Evolutionary conservation across 2,888 invertebrate species (phyloP).

Genomic region (Pseudococcus jackbeardsleyi): DNA sequence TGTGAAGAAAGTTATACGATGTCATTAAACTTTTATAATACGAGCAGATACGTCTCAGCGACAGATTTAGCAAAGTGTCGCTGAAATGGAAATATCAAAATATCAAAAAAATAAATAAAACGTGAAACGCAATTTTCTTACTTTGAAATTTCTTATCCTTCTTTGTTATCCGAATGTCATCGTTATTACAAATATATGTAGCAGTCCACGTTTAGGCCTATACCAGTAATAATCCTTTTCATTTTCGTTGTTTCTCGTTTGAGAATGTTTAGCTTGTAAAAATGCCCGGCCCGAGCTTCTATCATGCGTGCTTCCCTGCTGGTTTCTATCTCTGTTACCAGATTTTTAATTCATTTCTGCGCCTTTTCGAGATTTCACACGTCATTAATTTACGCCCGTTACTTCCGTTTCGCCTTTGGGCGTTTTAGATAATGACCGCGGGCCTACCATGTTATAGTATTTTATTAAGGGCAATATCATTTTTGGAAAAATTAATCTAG

Average conservation of each 20-base stretch:
- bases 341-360: slow-evolving; percentile 36
- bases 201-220: background rate
- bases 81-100: slow-evolving; percentile 12
- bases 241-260: slow-evolving; percentile 4
- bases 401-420: slow-evolving; percentile 1
- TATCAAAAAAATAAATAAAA: background rate
- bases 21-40: slow-evolving; percentile 12
- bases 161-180: slow-evolving; percentile 36
- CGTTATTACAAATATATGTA: slow-evolving; percentile 23
- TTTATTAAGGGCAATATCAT: background rate
- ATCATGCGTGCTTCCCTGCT: slow-evolving; percentile 17
- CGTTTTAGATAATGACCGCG: slow-evolving; percentile 10
- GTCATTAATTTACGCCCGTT: slow-evolving; percentile 33
- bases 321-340: background rate
- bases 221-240: slow-evolving; percentile 26
- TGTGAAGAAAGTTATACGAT: background rate
- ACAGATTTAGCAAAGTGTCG: slow-evolving; percentile 16
- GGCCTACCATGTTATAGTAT: background rate
- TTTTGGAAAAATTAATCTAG: too few species aligned
- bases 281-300: background rate
- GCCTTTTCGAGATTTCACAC: slow-evolving; percentile 44
- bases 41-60: background rate
- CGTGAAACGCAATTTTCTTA: slow-evolving; percentile 31
- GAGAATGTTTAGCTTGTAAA: slow-evolving; percentile 29
- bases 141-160: background rate